Conservation (phyloP, 2,888 invertebrate genomes). For the Rhyacophila evoluta region DNA sequence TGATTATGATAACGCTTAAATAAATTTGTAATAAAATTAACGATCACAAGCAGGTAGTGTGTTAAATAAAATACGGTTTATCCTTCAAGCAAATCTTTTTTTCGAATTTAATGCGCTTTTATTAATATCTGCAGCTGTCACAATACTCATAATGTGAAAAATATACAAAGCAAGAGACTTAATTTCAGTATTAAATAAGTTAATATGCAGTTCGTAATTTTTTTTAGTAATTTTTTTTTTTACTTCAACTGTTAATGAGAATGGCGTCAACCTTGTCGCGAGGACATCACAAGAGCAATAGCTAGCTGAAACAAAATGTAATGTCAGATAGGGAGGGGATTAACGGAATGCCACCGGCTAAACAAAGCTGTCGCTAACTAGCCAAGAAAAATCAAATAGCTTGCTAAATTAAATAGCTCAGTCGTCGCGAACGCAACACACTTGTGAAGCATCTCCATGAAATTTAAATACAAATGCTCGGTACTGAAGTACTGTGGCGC, state of each 20-base stretch:
- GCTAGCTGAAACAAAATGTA: neutral
- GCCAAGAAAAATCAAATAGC: neutral
- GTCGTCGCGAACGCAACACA: neutral
- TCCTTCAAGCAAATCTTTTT: too few relatives aligned
- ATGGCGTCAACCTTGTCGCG: neutral
- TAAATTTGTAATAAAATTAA: too few relatives aligned
- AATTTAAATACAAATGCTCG: neutral
- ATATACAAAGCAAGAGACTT: too few relatives aligned
- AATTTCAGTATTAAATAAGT: too few relatives aligned
- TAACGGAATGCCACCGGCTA: neutral
- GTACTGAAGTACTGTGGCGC: neutral
- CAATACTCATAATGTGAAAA: too few relatives aligned
- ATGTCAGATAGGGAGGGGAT: neutral
- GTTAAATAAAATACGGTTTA: too few relatives aligned
- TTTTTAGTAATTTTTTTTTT: too few relatives aligned
- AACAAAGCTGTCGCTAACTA: conserved; percentile 19
- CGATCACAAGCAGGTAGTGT: too few relatives aligned
- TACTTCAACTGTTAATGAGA: neutral
- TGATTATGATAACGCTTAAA: too few relatives aligned
- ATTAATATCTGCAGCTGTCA: too few relatives aligned
- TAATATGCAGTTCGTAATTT: too few relatives aligned
- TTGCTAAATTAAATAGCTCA: neutral
- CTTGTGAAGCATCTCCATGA: neutral
- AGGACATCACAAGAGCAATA: neutral
- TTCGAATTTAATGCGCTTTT: too few relatives aligned